These are phyloP conservation scores for Ormyrus thymus DNA, from an alignment of 2,888 invertebrate species.

Conservation along the genomic window DNA sequence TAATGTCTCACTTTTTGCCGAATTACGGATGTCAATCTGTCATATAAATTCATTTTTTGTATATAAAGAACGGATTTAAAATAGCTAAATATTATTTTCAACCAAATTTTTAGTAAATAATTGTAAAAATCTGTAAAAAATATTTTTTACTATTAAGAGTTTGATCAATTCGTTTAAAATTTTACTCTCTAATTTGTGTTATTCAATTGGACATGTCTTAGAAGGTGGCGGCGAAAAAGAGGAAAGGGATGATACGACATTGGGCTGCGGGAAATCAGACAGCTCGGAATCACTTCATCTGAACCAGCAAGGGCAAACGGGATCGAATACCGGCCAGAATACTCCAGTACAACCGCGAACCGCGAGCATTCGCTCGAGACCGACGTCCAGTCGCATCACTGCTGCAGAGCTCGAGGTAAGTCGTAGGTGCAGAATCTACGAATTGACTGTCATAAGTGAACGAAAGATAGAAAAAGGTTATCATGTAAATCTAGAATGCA, in stretches of 20 bases:
- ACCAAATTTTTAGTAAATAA: no score
- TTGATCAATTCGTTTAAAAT: no score
- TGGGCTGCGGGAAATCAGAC: constrained; percentile 83
- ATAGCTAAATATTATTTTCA: no score
- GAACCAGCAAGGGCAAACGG: constrained; percentile 74
- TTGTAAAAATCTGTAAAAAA: no score
- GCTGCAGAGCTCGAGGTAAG: constrained; percentile 88
- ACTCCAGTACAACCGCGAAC: constrained; percentile 85
- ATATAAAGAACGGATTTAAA: no score
- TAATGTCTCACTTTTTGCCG: constrained; percentile 64
- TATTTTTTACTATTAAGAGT: no score
- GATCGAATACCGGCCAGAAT: constrained; percentile 76
- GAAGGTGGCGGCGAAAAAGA: constrained; percentile 83
- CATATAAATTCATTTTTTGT: no score
- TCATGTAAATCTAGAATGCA: constrained; percentile 38
- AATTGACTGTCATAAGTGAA: neutral
- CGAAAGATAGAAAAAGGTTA: constrained; percentile 36
- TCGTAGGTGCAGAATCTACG: neutral
- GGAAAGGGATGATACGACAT: constrained; percentile 82
- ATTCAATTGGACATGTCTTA: neutral
- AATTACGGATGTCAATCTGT: no score
- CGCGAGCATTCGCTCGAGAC: constrained; percentile 92
- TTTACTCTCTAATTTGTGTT: no score
- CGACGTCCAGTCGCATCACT: constrained; percentile 91
- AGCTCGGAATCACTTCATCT: constrained; percentile 87